Base-by-base conservation (phyloP, 2,888 invertebrate species). In the Seira sanloemensis region DNA sequence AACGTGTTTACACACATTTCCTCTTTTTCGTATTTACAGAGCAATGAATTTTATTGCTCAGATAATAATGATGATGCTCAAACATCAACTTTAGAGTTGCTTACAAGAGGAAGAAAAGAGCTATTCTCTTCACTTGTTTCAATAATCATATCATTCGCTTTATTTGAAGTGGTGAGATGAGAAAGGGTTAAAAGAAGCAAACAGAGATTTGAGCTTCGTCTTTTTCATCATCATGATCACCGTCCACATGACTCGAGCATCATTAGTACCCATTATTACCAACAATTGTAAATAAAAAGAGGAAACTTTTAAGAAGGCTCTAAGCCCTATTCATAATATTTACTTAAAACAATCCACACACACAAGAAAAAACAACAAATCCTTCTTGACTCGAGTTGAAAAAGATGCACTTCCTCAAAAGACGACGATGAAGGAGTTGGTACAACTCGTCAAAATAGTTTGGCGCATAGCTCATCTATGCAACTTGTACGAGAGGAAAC, bases 251-350 rank as follows among this genome's bases (percentile, higher is more conserved):
- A 62, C 62, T 25, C 7, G 24, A 5, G n/a, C 9, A 71, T 73
- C 50, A 73, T 24, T 46, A 46, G 19, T 19, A 23, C 2, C 74
- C 5, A 77, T 77, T 68, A 78, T 71, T 62, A 65, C 71, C 46
- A 67, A 65, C 54, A 25, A 73, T 80, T 74, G 79, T 73, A 79
- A 79, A 72, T 79, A 79, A 73, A n/a, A 79, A 72, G 73, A 79
- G 54, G 21, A 26, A 25, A 24, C n/a, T 4, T 78, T 71, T 18
- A n/a, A 1, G 24, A 9, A 58, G 25, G 23, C 37, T 72, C 37
- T 18, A 72, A 78, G 26, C 16, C 50, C 50, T 80, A 68, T 74
- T 80, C 79, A 80, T 80, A 80, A 80, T 80, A 80, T 80, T 80
- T 73, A 74, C 79, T 74, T 68, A 80, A 80, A 74, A 74, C 58